Conservation (phyloP, 37 sponge, comb jelly and placozoan species). For the Diacarnus erythraeanus region DNA sequence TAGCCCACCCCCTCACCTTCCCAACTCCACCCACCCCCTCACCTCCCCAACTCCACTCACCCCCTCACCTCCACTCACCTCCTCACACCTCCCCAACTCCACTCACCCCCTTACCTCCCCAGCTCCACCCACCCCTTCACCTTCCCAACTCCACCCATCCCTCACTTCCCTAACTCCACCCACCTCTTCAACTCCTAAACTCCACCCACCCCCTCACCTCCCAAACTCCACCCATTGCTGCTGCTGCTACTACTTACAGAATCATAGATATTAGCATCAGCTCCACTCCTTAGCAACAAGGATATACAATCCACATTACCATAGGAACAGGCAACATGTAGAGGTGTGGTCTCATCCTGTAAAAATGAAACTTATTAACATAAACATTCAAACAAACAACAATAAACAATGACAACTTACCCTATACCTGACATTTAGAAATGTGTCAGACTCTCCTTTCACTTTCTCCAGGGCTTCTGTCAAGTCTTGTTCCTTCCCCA, state of each 20-base stretch:
- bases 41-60: too few relatives aligned
- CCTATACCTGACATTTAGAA: too few relatives aligned
- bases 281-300: neutral
- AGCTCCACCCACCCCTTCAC: too few relatives aligned
- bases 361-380: neutral
- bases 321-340: slow-evolving; percentile 24
- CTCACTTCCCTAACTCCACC: neutral
- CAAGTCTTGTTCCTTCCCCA: neutral
- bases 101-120: too few relatives aligned
- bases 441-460: too few relatives aligned
- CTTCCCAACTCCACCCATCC: neutral
- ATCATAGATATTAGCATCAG: slow-evolving; percentile 16
- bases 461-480: neutral
- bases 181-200: neutral
- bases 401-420: neutral
- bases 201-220: neutral
- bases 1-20: too few relatives aligned
- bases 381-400: neutral
- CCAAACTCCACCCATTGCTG: neutral
- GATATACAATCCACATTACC: slow-evolving; percentile 19
- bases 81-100: too few relatives aligned
- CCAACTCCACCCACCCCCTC: too few relatives aligned
- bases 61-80: too few relatives aligned
- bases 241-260: neutral
- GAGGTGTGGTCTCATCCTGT: slow-evolving; percentile 19